Conservation (phyloP, 2,888 invertebrate species). For the Entomobrya proxima region DNA sequence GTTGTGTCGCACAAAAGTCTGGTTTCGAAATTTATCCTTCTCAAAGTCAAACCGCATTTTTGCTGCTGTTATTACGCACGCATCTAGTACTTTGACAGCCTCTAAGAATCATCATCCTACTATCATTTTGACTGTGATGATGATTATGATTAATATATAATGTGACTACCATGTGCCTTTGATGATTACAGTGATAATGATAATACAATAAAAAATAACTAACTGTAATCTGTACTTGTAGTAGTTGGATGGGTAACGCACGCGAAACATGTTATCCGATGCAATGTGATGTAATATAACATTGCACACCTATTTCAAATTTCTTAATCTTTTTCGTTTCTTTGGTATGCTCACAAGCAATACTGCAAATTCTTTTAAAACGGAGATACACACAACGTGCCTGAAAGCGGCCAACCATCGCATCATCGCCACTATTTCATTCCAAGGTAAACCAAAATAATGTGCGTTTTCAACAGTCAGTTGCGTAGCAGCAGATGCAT, state of each 20-base stretch:
- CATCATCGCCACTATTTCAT: not conserved
- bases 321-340: slow-evolving; percentile 37
- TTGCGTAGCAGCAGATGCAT: too few species aligned
- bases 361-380: not conserved
- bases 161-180: not conserved
- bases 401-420: slow-evolving; percentile 23
- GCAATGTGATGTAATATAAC: not conserved
- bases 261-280: slow-evolving; percentile 16
- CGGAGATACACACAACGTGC: not conserved
- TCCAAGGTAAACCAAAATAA: slow-evolving; percentile 33
- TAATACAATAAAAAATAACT: slow-evolving; percentile 27
- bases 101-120: not conserved
- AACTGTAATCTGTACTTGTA: not conserved
- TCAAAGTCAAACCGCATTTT: slow-evolving; percentile 32
- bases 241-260: slow-evolving; percentile 23
- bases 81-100: not conserved
- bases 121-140: not conserved
- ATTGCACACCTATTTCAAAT: slow-evolving; percentile 28
- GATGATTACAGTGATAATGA: slow-evolving; percentile 46
- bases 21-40: slow-evolving; percentile 64
- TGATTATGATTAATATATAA: slow-evolving; percentile 50
- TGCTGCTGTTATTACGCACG: not conserved
- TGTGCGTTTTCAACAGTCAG: too few species aligned
- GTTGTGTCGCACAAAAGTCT: not conserved
- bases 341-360: not conserved